These are phyloP conservation scores for Macrobrachium nipponense DNA, from an alignment of 1,140 invertebrate genomes.

Conservation along the genomic window DNA sequence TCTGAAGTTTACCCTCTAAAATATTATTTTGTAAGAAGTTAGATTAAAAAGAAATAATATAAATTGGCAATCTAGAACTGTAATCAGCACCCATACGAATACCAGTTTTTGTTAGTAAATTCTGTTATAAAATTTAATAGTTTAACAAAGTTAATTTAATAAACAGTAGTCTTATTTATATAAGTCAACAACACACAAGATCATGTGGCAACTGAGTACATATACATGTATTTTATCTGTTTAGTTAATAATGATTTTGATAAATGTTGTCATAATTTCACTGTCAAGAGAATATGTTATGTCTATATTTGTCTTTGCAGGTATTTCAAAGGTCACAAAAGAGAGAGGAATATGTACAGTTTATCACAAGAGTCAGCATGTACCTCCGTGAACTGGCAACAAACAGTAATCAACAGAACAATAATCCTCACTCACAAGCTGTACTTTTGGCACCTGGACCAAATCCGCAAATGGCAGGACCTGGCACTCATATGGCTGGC, in stretches of 20 bases:
- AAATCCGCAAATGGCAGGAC: slow-evolving; percentile 30
- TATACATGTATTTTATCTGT: too few species aligned
- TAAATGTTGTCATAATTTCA: background rate
- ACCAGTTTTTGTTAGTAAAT: too few species aligned
- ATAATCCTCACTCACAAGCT: slow-evolving; percentile 45
- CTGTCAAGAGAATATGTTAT: background rate
- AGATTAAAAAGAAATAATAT: too few species aligned
- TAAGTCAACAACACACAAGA: too few species aligned
- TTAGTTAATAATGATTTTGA: background rate
- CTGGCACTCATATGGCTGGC: slow-evolving; percentile 10
- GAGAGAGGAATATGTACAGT: slow-evolving; percentile 46
- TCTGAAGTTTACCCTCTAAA: too few species aligned
- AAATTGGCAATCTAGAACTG: too few species aligned
- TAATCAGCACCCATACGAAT: too few species aligned
- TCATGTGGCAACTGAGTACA: too few species aligned
- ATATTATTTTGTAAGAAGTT: too few species aligned
- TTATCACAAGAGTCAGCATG: slow-evolving; percentile 34
- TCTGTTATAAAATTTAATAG: too few species aligned
- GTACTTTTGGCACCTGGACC: slow-evolving; percentile 16
- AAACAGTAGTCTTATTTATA: too few species aligned
- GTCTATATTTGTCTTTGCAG: slow-evolving; percentile 32
- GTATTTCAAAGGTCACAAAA: slow-evolving; percentile 44
- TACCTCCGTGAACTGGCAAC: slow-evolving; percentile 32
- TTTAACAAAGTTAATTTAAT: too few species aligned
- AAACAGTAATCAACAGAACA: slow-evolving; percentile 36